Evolutionary conservation across 2,888 invertebrate genomes (phyloP).

Genomic region (Yponomeuta sedellus): DNA sequence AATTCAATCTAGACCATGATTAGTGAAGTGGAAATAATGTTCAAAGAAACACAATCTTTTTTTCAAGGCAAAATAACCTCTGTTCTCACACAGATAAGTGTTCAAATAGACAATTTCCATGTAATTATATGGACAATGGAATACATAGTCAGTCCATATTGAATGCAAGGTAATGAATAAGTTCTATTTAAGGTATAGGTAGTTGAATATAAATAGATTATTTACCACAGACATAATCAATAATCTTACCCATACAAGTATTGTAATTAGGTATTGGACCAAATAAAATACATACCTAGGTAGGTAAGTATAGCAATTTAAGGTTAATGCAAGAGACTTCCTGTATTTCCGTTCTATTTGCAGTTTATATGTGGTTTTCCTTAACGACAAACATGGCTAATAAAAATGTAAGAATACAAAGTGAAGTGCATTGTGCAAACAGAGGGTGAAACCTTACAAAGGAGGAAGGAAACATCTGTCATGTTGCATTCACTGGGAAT

Average conservation of each 20-base stretch:
- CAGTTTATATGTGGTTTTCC: neutral
- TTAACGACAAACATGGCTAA: neutral
- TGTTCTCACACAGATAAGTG: neutral
- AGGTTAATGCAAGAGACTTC: too few species aligned
- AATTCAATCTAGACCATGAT: neutral
- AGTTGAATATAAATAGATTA: neutral
- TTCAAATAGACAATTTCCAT: neutral
- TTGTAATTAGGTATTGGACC: too few species aligned
- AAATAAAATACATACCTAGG: too few species aligned
- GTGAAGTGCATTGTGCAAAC: neutral
- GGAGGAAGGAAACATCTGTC: neutral
- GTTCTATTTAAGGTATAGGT: neutral
- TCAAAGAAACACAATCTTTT: neutral
- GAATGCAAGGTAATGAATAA: neutral
- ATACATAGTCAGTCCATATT: neutral
- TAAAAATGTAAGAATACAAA: neutral
- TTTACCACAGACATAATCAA: neutral
- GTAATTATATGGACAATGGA: neutral
- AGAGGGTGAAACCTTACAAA: neutral
- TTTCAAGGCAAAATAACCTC: neutral
- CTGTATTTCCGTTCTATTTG: neutral
- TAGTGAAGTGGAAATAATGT: conserved; percentile 1
- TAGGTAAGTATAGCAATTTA: too few species aligned
- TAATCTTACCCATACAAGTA: neutral
- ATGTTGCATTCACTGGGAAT: neutral